These are phyloP conservation scores for Gastrophysa polygoni DNA, from an alignment of 2,888 invertebrate species.

Conservation along the genomic window DNA sequence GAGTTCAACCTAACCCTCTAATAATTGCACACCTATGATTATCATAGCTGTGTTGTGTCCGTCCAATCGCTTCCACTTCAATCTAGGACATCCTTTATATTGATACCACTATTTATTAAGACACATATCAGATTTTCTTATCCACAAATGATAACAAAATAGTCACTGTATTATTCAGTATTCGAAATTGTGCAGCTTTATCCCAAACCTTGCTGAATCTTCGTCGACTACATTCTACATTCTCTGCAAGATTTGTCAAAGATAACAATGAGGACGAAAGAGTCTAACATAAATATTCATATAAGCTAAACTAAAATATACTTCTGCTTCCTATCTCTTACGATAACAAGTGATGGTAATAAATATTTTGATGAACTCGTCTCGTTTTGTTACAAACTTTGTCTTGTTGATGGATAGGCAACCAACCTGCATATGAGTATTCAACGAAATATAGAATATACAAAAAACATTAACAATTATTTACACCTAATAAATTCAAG, in stretches of 20 bases:
- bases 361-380: constrained; percentile 37
- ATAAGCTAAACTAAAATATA: constrained; percentile 43
- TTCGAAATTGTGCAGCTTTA: constrained; percentile 27
- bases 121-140: too few relatives aligned
- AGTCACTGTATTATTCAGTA: too few relatives aligned
- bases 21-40: too few relatives aligned
- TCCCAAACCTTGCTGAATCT: constrained; percentile 26
- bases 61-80: too few relatives aligned
- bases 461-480: constrained; percentile 36
- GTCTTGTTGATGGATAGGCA: too few relatives aligned
- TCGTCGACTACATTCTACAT: not conserved
- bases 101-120: too few relatives aligned
- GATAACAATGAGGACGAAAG: constrained; percentile 29
- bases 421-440: constrained; percentile 5
- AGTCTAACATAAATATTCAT: constrained; percentile 32
- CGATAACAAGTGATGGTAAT: constrained; percentile 45
- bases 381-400: constrained; percentile 36
- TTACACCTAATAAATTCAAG: constrained; percentile 28
- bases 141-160: too few relatives aligned
- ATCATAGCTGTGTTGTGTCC: too few relatives aligned
- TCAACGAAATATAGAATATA: constrained; percentile 24
- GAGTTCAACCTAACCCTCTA: too few relatives aligned
- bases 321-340: constrained; percentile 40
- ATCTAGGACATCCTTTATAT: too few relatives aligned
- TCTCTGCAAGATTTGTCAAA: constrained; percentile 27